Evolutionary conservation across 1,140 invertebrate species (phyloP), one percentile per base, ranked within the genome.

Genomic region (Drosophila tani): DNA sequence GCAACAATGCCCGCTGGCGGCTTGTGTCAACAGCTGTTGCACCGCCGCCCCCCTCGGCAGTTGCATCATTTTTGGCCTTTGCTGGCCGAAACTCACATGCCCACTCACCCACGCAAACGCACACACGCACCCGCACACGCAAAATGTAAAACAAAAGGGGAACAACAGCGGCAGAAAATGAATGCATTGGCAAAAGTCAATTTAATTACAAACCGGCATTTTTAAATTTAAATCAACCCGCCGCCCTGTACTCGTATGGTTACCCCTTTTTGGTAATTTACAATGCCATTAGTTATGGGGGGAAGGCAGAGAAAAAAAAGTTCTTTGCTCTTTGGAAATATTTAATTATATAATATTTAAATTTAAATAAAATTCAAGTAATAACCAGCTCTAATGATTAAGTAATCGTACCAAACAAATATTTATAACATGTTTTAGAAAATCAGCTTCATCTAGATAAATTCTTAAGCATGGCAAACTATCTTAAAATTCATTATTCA

Each of bases 191-290:
- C 35, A 80, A 86, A 88, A 88, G 84, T 87, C 84, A 87, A 87
- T 87, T 88, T 75, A 81, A 87, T 87, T 88, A 75, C 81, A 88
- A 84, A 51, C 53, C 58, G 38, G 67, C 56, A 67, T 14, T 73
- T 86, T 86, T 82, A 68, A 82, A 86, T 82, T 87, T 80, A 79
- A 86, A 87, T 79, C 66, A 85, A 82, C 62, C 68, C 79, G 15
- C 21, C 9, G 9, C 9, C 32, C 43, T 41, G 24, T n/a, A n/a
- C n/a, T n/a, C n/a, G 24, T 27, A 14, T 47, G 24, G 32, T 12
- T 19, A n/a, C 17, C 60, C 46, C 7, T 46, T 19, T 62, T 43
- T 21, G 60, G 29, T 58, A 46, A 82, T 79, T 75, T 75, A 63
- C 75, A 82, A 69, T 75, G 56, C 57, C 55, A 70, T 47, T 46